Percentiles rank a stretch among this genome's conserved stretches.
Conservation (phyloP, 2,888 invertebrate genomes). For the Germaria angustata region DNA sequence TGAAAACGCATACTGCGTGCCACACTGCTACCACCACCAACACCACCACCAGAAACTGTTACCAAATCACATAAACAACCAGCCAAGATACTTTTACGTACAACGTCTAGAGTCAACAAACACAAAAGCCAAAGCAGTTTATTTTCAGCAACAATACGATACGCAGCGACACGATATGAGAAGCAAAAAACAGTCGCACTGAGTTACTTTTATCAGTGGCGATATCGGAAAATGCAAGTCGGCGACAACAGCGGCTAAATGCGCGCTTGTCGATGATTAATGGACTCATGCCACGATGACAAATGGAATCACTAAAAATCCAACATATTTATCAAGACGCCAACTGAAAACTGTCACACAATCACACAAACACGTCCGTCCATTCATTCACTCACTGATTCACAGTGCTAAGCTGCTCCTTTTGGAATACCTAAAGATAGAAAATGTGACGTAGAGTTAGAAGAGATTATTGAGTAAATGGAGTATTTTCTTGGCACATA, state of each 20-base stretch:
- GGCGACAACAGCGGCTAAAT: conserved; percentile 61
- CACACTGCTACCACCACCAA: not conserved
- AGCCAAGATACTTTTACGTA: conserved; percentile 5
- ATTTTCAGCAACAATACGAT: conserved; percentile 7
- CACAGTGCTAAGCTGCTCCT: not conserved
- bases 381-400: conserved; percentile 8
- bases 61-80: conserved; percentile 44
- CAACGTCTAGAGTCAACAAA: not conserved
- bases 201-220: conserved; percentile 55
- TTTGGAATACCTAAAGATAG: not conserved
- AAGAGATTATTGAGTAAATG: not conserved
- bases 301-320: conserved; percentile 73
- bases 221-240: conserved; percentile 58
- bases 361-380: not conserved
- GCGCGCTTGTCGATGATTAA: conserved; percentile 71
- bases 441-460: not conserved
- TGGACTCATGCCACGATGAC: conserved; percentile 73
- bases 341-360: conserved; percentile 49
- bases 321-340: conserved; percentile 72
- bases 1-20: conserved; percentile 51
- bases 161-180: conserved; percentile 24
- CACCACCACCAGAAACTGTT: not conserved
- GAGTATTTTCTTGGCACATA: not conserved
- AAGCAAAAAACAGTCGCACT: conserved; percentile 37
- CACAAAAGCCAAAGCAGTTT: conserved; percentile 25